Evolutionary conservation across 2,113 vertebrate species (phyloP), one percentile per base, ranked within the genome.

Genomic region (Toxotes jaculatrix): DNA sequence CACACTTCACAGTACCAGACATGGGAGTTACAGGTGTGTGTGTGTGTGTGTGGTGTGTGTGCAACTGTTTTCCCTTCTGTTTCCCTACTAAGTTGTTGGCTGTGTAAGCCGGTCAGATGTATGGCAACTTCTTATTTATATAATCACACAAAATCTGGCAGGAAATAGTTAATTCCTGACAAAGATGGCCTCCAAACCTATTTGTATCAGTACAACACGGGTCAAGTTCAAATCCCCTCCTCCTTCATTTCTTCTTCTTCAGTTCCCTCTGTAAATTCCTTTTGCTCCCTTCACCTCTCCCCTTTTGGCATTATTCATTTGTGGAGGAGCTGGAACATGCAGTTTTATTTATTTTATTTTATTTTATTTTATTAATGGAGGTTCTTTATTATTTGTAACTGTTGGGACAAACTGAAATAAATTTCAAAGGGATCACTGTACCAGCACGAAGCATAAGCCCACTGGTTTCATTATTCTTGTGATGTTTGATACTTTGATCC

Each of bases 1-100:
- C 81, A 76, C 72, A 69, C 53, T 6, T 59, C 67, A 53, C 27
- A 21, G 40, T 80, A 47, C 17, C 56, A 77, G 55, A 70, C 11
- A 1, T 49, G 13, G 4, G 66, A 34, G 51, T 84, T 70, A 80
- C 76, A 89, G 90, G 79, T 82, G 84, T 42, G 42, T 32, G 23
- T 51, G 38, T 40, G 38, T 40, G 38, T 40, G 38, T 40, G 5
- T 40, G 38, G n/a, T 40, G 38, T 53, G 11, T 61, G 38, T 51
- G 32, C 27, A 19, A 42, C 66, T 67, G 56, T 23, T 65, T 64
- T 73, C 32, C 31, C 74, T 14, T 62, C n/a, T 21, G 5, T 62
- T 27, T 27, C 27, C 27, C 27, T 27, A 1, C 27, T 27, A 27
- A 27, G 27, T 1, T 27, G 27, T 27, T 32, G 16, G 17, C 38